phyloP scores from a whole-genome alignment of 2,888 invertebrate genomes.

The Acrobasis consociella region DNA sequence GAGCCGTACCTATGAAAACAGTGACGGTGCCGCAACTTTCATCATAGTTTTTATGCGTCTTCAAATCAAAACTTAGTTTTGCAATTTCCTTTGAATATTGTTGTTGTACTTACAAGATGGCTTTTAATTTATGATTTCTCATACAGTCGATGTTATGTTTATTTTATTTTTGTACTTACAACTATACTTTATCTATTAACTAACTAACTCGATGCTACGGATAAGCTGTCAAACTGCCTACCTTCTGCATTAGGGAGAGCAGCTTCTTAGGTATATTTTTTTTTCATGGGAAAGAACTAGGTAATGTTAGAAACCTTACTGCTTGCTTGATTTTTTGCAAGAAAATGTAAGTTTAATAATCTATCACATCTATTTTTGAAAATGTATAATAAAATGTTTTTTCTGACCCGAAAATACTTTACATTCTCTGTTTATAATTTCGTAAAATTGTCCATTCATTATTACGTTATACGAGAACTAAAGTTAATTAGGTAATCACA shows the following conservation, averaged over 20 bases:
- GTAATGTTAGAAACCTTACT: neutral
- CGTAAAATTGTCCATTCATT: too few species aligned
- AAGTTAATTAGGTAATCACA: too few species aligned
- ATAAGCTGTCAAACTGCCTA: neutral
- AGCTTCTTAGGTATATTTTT: neutral
- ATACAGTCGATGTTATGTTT: too few species aligned
- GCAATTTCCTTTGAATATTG: neutral
- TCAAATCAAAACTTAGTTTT: slow-evolving; percentile 3
- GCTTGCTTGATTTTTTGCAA: neutral
- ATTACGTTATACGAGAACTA: too few species aligned
- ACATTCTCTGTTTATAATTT: too few species aligned
- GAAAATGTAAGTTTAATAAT: neutral
- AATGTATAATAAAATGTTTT: too few species aligned
- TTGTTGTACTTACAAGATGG: neutral
- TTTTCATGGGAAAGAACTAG: neutral
- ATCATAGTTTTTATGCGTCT: neutral
- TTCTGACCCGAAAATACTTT: too few species aligned
- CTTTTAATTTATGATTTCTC: too few species aligned
- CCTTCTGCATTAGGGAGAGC: neutral
- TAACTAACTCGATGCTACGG: neutral
- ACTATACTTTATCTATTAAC: neutral
- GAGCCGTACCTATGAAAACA: neutral
- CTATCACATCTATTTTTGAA: too few species aligned
- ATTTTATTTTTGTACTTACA: too few species aligned
- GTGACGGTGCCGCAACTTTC: neutral